phyloP scores from a whole-genome alignment of 1,140 invertebrate species.

The Euwallacea fornicatus region DNA sequence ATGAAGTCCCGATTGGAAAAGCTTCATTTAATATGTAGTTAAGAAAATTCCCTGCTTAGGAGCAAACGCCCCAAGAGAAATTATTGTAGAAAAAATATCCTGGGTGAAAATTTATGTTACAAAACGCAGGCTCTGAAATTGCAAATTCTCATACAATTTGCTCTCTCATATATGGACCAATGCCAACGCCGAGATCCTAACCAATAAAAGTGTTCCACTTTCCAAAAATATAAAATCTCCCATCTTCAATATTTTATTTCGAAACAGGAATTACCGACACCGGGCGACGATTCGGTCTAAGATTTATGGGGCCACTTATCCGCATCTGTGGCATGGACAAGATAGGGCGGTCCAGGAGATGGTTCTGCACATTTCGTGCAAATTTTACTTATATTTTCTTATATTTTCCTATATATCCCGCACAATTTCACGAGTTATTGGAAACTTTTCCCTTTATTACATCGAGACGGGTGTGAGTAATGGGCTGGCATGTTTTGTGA shows the following conservation, averaged over 20 bases:
- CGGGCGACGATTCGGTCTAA: conserved; percentile 11
- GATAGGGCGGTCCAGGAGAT: conserved; percentile 23
- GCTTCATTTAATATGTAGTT: too few species aligned
- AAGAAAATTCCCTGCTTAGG: too few species aligned
- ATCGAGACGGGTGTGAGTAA: conserved; percentile 22
- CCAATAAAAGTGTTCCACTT: background rate
- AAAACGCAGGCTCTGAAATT: too few species aligned
- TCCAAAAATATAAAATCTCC: conserved; percentile 1
- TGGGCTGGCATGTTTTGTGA: conserved; percentile 19
- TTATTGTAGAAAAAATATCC: too few species aligned
- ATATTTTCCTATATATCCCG: conserved; percentile 17
- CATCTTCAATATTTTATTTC: conserved; percentile 25
- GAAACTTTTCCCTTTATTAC: conserved; percentile 22
- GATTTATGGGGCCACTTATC: conserved; percentile 24
- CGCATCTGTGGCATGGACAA: conserved; percentile 20
- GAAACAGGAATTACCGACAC: conserved; percentile 29
- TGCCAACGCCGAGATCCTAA: background rate
- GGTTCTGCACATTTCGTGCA: conserved; percentile 16
- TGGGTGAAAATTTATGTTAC: too few species aligned
- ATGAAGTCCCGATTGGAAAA: too few species aligned
- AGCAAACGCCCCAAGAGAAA: too few species aligned
- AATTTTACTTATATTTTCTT: conserved; percentile 24
- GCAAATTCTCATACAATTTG: too few species aligned
- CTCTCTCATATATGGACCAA: too few species aligned
- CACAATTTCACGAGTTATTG: conserved; percentile 25